phyloP scores from a whole-genome alignment of 2,797 vertebrate genomes.

The Rhinogobio ventralis region DNA sequence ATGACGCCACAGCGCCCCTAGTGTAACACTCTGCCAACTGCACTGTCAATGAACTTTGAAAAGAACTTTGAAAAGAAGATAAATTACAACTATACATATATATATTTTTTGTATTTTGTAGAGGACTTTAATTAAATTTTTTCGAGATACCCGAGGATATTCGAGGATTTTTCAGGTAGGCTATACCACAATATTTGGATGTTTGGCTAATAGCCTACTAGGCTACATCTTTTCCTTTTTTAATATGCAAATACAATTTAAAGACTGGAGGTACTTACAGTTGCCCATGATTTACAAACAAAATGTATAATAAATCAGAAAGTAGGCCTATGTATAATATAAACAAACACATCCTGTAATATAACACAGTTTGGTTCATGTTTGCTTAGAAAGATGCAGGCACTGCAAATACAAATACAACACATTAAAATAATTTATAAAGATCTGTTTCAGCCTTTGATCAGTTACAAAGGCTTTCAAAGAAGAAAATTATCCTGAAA shows the following conservation, averaged over 20 bases:
- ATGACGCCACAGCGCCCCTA: not conserved
- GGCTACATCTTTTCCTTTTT: not conserved
- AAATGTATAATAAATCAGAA: not conserved
- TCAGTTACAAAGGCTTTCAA: not conserved
- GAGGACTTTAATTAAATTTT: no score
- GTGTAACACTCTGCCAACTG: not conserved
- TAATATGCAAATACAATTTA: not conserved
- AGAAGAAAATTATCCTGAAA: not conserved
- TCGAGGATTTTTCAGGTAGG: not conserved
- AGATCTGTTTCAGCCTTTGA: not conserved
- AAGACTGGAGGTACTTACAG: not conserved
- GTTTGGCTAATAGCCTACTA: not conserved
- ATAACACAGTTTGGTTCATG: not conserved
- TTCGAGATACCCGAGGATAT: not conserved
- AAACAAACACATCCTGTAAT: not conserved
- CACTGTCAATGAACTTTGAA: not conserved
- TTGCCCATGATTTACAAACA: not conserved
- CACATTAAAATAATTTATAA: not conserved
- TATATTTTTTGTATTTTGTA: no score
- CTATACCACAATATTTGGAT: not conserved
- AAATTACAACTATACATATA: no score
- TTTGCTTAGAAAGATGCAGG: not conserved
- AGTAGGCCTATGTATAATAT: not conserved
- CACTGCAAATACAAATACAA: not conserved
- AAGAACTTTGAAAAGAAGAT: no score